phyloP scores from a whole-genome alignment of 2,888 invertebrate species.

The Lathronympha strigana region DNA sequence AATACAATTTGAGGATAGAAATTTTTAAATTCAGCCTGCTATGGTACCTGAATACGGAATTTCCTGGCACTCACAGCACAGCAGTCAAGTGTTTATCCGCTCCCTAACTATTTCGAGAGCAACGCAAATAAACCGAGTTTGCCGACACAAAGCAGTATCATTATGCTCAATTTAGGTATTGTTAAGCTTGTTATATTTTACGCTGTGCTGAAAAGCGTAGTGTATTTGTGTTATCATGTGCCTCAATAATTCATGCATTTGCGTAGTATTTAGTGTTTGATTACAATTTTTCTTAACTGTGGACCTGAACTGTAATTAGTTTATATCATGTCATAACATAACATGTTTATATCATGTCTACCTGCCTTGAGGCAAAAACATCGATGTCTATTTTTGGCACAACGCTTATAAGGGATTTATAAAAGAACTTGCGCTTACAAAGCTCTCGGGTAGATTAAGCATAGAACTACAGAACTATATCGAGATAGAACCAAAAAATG shows the following conservation, averaged over 20 bases:
- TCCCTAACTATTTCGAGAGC: constrained; percentile 46
- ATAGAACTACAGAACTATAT: too few species aligned
- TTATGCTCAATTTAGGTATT: constrained; percentile 18
- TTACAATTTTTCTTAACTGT: too few species aligned
- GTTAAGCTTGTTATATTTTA: constrained; percentile 3
- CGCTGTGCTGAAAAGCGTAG: neutral
- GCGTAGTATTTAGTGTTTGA: too few species aligned
- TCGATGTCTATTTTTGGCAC: too few species aligned
- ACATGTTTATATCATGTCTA: too few species aligned
- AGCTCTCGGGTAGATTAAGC: too few species aligned
- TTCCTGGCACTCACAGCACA: constrained; percentile 48
- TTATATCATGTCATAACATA: too few species aligned
- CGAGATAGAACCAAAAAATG: too few species aligned
- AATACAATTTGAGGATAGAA: constrained; percentile 43
- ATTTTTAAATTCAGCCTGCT: constrained; percentile 50
- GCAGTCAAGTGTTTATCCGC: constrained; percentile 51
- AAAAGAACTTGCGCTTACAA: too few species aligned
- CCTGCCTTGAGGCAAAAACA: too few species aligned
- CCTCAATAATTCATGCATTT: neutral
- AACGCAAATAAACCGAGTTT: constrained; percentile 46
- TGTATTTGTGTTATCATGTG: neutral
- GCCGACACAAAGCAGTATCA: constrained; percentile 29
- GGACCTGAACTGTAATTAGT: too few species aligned
- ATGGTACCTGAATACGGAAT: constrained; percentile 53
- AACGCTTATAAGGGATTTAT: too few species aligned